phyloP scores from a whole-genome alignment of 2,888 invertebrate species.

The Philonicus albiceps region DNA sequence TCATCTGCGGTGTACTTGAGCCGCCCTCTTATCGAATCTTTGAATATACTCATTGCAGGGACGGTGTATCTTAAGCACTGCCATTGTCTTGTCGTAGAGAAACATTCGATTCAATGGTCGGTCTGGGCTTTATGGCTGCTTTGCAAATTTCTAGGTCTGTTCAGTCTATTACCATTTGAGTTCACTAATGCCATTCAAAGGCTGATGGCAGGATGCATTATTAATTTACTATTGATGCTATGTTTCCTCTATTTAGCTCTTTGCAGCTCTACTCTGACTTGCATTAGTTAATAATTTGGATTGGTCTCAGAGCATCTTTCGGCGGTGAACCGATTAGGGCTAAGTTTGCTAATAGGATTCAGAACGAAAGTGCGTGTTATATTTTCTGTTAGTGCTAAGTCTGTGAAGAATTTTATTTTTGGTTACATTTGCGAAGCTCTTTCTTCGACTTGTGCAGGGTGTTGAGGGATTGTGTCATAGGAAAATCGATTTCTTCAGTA shows the following conservation, averaged over 20 bases:
- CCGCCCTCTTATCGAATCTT: background rate
- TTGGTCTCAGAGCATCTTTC: background rate
- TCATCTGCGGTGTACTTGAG: background rate
- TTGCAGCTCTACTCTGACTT: background rate
- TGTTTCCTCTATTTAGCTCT: background rate
- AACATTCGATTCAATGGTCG: background rate
- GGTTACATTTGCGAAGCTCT: background rate
- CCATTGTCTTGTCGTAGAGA: background rate
- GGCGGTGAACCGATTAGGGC: background rate
- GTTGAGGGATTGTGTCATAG: constrained; percentile 28
- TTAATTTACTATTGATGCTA: background rate
- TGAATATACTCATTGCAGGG: background rate
- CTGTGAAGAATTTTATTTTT: background rate
- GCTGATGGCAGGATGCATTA: background rate
- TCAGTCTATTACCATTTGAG: background rate
- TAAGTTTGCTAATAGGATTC: background rate
- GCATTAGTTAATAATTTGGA: background rate
- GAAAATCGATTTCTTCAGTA: constrained; percentile 38
- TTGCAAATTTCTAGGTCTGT: background rate
- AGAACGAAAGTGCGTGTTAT: background rate
- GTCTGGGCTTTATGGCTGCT: background rate
- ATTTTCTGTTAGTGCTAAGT: background rate
- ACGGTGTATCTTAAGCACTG: background rate
- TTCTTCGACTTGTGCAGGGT: background rate
- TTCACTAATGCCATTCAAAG: background rate